These are phyloP conservation scores for Hydroisotoma schaefferi DNA, from an alignment of 2,888 invertebrate genomes.

Conservation along the genomic window DNA sequence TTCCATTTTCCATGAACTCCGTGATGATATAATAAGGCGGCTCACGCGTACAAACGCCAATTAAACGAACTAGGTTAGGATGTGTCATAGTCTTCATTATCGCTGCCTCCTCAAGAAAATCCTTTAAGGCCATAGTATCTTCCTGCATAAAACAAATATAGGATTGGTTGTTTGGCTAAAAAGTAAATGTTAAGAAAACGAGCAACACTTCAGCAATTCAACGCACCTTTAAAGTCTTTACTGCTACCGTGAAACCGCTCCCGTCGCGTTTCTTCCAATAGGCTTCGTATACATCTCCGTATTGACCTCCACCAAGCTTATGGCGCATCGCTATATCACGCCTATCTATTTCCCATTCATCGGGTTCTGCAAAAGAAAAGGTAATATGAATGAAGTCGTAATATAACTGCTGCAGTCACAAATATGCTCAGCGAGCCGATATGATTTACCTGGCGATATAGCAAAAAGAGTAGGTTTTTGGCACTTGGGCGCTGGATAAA, in stretches of 20 bases:
- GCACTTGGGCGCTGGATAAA: conserved; percentile 97
- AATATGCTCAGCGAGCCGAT: neutral
- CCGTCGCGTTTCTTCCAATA: conserved; percentile 65
- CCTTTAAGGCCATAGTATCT: conserved; percentile 98
- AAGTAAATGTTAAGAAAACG: neutral
- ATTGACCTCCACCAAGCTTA: conserved; percentile 76
- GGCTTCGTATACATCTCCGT: conserved; percentile 66
- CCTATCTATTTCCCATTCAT: conserved; percentile 97
- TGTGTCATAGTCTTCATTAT: conserved; percentile 99
- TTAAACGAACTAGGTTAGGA: conserved; percentile 93
- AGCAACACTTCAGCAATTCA: too few relatives aligned
- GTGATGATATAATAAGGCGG: conserved; percentile 99
- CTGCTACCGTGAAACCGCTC: conserved; percentile 94
- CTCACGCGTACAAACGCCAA: conserved; percentile 96
- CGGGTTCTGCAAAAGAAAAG: conserved; percentile 60
- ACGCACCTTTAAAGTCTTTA: conserved; percentile 85
- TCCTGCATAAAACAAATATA: too few relatives aligned
- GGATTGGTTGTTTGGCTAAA: neutral
- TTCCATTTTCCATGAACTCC: conserved; percentile 98
- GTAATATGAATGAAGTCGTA: neutral
- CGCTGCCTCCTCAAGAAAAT: conserved; percentile 97
- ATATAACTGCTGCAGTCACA: too few relatives aligned
- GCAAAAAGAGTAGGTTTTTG: conserved; percentile 94
- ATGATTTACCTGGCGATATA: conserved; percentile 65
- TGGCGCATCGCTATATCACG: conserved; percentile 98